A percentile compares a stretch with the other conserved stretches of the same genome.
These are phyloP conservation scores for Caenorhabditis sinica DNA, from an alignment of 2,888 invertebrate species.

Conservation along the genomic window DNA sequence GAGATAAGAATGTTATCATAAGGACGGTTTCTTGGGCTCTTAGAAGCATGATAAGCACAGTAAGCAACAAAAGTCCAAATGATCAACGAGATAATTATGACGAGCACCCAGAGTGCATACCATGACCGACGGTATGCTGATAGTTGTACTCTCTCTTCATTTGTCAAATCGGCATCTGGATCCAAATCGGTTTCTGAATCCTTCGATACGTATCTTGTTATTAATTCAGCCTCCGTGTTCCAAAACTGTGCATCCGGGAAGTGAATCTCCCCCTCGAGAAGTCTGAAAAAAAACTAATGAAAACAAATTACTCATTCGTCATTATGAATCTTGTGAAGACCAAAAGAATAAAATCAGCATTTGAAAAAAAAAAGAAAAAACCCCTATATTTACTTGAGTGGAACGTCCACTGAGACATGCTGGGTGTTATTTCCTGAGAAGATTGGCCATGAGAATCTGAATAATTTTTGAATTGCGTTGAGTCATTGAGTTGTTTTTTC, in stretches of 20 bases:
- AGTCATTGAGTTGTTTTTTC: slow-evolving; percentile 45
- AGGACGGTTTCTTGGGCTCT: slow-evolving; percentile 74
- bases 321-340: slow-evolving; percentile 10
- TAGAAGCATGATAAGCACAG: slow-evolving; percentile 76
- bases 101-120: slow-evolving; percentile 83
- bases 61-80: slow-evolving; percentile 81
- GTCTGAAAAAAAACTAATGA: slow-evolving; percentile 63
- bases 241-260: slow-evolving; percentile 82
- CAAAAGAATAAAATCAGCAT: slow-evolving; percentile 9
- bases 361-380: slow-evolving; percentile 14
- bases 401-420: slow-evolving; percentile 79
- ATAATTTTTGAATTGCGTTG: slow-evolving; percentile 44
- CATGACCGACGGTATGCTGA: slow-evolving; percentile 82
- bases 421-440: slow-evolving; percentile 73
- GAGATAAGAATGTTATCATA: slow-evolving; percentile 80
- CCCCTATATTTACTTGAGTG: slow-evolving; percentile 75
- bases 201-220: slow-evolving; percentile 71
- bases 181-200: slow-evolving; percentile 69
- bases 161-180: slow-evolving; percentile 76
- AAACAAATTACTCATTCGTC: slow-evolving; percentile 33
- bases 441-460: slow-evolving; percentile 79
- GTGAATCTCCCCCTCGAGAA: slow-evolving; percentile 79
- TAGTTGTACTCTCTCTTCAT: slow-evolving; percentile 80
- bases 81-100: slow-evolving; percentile 77
- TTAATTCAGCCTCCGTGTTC: slow-evolving; percentile 81